Percentiles rank a stretch among this genome's conserved stretches.
Conservation (phyloP, 2,113 vertebrate genomes). For the Argyrosomus japonicus region DNA sequence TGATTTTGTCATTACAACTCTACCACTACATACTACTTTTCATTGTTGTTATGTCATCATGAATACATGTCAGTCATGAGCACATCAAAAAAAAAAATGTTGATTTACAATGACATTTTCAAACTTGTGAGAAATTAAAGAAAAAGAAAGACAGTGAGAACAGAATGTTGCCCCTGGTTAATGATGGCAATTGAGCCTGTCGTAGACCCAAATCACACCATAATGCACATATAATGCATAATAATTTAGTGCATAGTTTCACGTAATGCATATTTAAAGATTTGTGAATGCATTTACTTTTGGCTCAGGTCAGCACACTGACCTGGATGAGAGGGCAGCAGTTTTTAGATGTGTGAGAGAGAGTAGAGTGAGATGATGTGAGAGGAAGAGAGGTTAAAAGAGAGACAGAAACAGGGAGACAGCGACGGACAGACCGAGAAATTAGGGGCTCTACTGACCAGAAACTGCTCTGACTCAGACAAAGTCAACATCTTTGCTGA, state of each 20-base stretch:
- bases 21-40: not conserved
- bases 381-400: slow-evolving; percentile 66
- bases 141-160: not conserved
- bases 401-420: slow-evolving; percentile 62
- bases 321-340: slow-evolving; percentile 46
- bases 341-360: slow-evolving; percentile 59
- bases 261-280: slow-evolving; percentile 4
- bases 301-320: slow-evolving; percentile 24
- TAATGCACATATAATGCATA: not conserved
- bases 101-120: not conserved
- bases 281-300: not conserved
- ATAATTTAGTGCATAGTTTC: not conserved
- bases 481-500: slow-evolving; percentile 81
- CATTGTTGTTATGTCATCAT: not conserved
- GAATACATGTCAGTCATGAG: not conserved
- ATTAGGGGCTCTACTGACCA: slow-evolving; percentile 79
- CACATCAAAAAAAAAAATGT: not conserved
- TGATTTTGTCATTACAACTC: not conserved
- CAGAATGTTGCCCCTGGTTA: not conserved
- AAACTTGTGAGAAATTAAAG: not conserved
- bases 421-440: slow-evolving; percentile 70
- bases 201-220: not conserved
- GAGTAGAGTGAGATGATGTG: slow-evolving; percentile 56
- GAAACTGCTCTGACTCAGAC: slow-evolving; percentile 79
- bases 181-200: not conserved